These are phyloP conservation scores for Drosophila paulistorum DNA, from an alignment of 1,140 invertebrate genomes.

Conservation along the genomic window DNA sequence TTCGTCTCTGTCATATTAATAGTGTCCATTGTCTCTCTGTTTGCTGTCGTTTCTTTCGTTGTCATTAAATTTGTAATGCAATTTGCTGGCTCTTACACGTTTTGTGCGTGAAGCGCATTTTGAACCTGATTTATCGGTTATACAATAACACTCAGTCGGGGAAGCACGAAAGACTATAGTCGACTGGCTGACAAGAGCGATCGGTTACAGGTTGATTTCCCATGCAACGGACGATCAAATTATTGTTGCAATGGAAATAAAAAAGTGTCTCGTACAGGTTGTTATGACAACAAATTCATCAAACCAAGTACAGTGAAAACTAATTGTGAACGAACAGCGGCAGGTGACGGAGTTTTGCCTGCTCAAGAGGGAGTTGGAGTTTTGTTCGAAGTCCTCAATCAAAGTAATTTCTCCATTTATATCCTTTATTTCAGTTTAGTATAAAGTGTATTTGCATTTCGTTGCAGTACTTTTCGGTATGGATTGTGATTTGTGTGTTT, in stretches of 20 bases:
- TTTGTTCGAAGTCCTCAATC: too few species aligned
- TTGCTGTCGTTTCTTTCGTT: constrained; percentile 28
- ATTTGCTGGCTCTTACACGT: constrained; percentile 57
- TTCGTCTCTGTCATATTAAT: background rate
- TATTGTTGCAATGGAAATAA: background rate
- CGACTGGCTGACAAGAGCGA: background rate
- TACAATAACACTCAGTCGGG: constrained; percentile 34
- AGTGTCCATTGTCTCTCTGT: background rate
- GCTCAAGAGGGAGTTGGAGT: too few species aligned
- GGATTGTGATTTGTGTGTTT: too few species aligned
- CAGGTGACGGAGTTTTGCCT: too few species aligned
- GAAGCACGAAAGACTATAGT: constrained; percentile 1
- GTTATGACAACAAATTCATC: background rate
- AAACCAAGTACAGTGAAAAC: background rate
- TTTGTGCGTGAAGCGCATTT: constrained; percentile 55
- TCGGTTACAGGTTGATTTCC: background rate
- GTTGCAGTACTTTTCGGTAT: too few species aligned
- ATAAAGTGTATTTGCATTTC: too few species aligned
- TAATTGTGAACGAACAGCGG: too few species aligned
- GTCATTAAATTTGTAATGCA: constrained; percentile 47
- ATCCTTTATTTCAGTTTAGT: too few species aligned
- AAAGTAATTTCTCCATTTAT: too few species aligned
- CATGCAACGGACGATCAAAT: background rate
- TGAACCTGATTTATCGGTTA: constrained; percentile 36
- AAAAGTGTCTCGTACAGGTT: background rate